Conservation (phyloP, 2,888 invertebrate genomes). For the Platycheirus rosarum region DNA sequence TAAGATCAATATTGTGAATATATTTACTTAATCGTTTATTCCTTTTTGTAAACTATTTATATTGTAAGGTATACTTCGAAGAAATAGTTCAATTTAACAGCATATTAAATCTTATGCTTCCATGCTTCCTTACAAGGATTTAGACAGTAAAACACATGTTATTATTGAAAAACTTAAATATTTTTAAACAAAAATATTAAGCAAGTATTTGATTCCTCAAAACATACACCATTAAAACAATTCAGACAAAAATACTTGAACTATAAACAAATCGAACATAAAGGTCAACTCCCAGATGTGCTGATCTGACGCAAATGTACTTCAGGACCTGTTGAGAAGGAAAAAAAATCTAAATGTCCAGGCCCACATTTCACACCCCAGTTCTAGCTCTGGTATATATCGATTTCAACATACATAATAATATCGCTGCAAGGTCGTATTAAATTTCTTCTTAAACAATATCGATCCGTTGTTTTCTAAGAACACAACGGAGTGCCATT, state of each 20-base stretch:
- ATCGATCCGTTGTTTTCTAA: constrained; percentile 71
- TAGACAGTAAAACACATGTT: too few relatives aligned
- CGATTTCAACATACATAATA: constrained; percentile 61
- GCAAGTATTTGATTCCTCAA: too few relatives aligned
- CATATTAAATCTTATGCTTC: too few relatives aligned
- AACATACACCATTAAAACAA: background rate
- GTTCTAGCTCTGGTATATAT: constrained; percentile 27
- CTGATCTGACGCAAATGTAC: constrained; percentile 7
- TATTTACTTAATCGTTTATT: too few relatives aligned
- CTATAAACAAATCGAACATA: constrained; percentile 19
- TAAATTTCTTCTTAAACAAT: constrained; percentile 74
- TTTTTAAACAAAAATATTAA: too few relatives aligned
- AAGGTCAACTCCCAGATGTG: constrained; percentile 61
- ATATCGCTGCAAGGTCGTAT: constrained; percentile 72
- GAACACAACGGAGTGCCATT: constrained; percentile 47
- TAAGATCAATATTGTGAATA: too few relatives aligned
- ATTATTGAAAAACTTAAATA: too few relatives aligned
- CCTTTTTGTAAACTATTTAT: too few relatives aligned
- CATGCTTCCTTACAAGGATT: too few relatives aligned
- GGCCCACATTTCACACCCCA: constrained; percentile 47
- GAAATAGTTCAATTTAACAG: too few relatives aligned
- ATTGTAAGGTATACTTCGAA: too few relatives aligned
- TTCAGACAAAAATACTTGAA: constrained; percentile 9
- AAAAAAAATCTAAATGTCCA: constrained; percentile 40
- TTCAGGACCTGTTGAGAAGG: constrained; percentile 64